A percentile compares a stretch with the other conserved stretches of the same genome.
phyloP scores from a whole-genome alignment of 2,888 invertebrate species.

The Patella caerulea region DNA sequence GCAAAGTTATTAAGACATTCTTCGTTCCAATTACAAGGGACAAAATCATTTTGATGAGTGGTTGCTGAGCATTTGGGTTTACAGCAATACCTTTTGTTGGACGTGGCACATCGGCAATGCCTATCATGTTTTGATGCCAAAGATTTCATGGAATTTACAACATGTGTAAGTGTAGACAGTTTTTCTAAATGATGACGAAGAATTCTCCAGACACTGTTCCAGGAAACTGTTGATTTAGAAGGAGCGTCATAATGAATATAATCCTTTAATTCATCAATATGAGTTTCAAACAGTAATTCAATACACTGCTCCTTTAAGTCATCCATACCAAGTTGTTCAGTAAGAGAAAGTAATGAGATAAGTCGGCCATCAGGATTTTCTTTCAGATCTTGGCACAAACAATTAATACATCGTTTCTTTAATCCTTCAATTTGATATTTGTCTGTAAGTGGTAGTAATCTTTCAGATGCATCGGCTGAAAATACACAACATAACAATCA shows the following conservation, averaged over 20 bases:
- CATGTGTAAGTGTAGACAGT: neutral
- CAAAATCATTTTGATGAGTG: slow-evolving; percentile 2
- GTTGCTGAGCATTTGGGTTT: neutral
- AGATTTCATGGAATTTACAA: slow-evolving; percentile 7
- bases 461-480: slow-evolving; percentile 5
- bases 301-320: neutral
- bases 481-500: neutral
- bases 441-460: neutral
- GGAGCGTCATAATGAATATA: slow-evolving; percentile 6
- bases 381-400: slow-evolving; percentile 1
- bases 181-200: neutral
- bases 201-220: slow-evolving; percentile 9
- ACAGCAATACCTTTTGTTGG: slow-evolving; percentile 10
- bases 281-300: neutral
- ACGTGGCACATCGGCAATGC: slow-evolving; percentile 6
- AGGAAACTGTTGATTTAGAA: neutral
- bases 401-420: slow-evolving; percentile 2
- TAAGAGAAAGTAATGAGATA: neutral
- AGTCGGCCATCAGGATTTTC: slow-evolving; percentile 3
- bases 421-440: slow-evolving; percentile 9
- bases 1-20: slow-evolving; percentile 7
- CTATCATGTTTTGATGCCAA: neutral
- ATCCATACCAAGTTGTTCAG: slow-evolving; percentile 1
- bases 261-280: neutral
- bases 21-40: slow-evolving; percentile 2